These are phyloP conservation scores for Falco biarmicus DNA, from an alignment of 2,797 vertebrate species.

Conservation along the genomic window DNA sequence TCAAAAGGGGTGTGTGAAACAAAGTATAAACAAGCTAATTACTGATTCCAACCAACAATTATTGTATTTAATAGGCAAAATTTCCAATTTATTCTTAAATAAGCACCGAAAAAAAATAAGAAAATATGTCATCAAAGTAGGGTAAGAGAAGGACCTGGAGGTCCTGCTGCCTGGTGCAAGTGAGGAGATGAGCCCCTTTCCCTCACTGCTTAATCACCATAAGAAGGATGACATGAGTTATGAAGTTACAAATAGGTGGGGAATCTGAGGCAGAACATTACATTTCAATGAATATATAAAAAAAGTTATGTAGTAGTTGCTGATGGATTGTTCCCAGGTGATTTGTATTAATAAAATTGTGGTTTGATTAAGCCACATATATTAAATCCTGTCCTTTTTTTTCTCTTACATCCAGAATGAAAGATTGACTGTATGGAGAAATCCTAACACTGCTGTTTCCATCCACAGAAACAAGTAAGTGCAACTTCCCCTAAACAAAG, in stretches of 20 bases:
- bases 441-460: background rate
- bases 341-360: background rate
- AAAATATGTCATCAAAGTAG: background rate
- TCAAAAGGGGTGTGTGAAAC: rapidly evolving
- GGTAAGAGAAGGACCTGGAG: background rate
- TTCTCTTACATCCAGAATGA: background rate
- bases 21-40: background rate
- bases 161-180: background rate
- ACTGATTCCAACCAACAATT: background rate
- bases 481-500: background rate
- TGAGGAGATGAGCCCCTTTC: background rate
- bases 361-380: background rate
- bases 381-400: background rate
- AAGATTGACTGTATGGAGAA: background rate
- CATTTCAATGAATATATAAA: background rate
- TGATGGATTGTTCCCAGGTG: background rate
- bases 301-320: background rate
- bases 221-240: background rate
- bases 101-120: background rate
- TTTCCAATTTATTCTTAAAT: background rate
- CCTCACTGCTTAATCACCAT: rapidly evolving
- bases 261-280: background rate
- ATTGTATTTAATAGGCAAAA: background rate
- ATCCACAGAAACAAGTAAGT: background rate
- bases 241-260: background rate